A percentile compares a stretch with the other conserved stretches of the same genome.
phyloP scores from a whole-genome alignment of 1,140 invertebrate species.

The Ooceraea biroi region DNA sequence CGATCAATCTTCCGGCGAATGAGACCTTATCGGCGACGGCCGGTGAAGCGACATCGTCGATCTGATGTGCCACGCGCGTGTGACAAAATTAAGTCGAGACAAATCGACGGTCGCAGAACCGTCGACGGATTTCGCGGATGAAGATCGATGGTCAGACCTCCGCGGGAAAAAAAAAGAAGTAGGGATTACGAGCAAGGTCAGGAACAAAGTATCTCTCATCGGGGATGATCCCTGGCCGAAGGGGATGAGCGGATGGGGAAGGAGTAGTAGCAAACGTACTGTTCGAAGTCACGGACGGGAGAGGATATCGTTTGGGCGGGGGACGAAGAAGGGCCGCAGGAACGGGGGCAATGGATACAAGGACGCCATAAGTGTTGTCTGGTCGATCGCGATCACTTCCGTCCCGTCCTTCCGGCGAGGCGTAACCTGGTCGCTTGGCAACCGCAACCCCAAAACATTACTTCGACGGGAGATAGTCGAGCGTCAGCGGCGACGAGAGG shows the following conservation, averaged over 20 bases:
- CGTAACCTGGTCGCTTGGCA: conserved; percentile 78
- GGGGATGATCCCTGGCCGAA: conserved; percentile 12
- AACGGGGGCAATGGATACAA: conserved; percentile 74
- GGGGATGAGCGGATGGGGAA: neutral
- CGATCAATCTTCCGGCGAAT: conserved; percentile 57
- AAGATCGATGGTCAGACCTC: conserved; percentile 56
- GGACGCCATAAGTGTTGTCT: conserved; percentile 74
- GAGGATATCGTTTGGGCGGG: neutral
- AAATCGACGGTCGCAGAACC: conserved; percentile 48
- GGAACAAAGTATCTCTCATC: conserved; percentile 53
- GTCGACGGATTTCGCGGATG: conserved; percentile 45
- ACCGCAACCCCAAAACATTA: conserved; percentile 81
- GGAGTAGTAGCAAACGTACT: neutral
- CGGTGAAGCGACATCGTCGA: conserved; percentile 37
- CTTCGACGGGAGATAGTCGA: conserved; percentile 50
- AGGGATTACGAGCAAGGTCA: conserved; percentile 58
- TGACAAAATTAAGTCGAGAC: conserved; percentile 58
- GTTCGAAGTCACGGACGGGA: neutral
- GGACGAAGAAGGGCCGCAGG: neutral
- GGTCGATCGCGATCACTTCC: conserved; percentile 80
- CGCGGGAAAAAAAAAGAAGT: conserved; percentile 49
- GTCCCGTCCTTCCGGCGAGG: conserved; percentile 73
- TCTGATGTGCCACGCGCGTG: conserved; percentile 29
- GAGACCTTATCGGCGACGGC: conserved; percentile 55
- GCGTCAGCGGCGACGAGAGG: neutral